Evolutionary conservation across 37 sponge, comb jelly and placozoan genomes (phyloP), one percentile per base, ranked within the genome.

Genomic region (Diacarnus erythraeanus): DNA sequence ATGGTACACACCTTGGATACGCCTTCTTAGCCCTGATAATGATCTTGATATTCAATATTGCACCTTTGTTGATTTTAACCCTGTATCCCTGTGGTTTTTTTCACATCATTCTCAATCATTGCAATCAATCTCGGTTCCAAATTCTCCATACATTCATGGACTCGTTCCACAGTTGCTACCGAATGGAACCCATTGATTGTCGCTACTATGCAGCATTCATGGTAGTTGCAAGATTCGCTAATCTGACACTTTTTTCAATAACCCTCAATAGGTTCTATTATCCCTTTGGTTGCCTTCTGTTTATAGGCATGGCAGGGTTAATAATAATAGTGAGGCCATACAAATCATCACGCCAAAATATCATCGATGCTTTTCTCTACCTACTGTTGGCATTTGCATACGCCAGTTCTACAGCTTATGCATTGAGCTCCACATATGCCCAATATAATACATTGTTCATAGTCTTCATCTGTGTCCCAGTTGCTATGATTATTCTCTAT

Each of bases 141-240:
- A 2, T 38, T 2, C 65, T 77, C 25, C 63, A 61, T 8, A 77
- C n/a, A 5, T 77, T 77, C 43, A 77, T 77, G 77, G 77, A 77
- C 27, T 27, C 64, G 3, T 77, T 63, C 40, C 77, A 64, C 5
- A 44, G 77, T 26, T 41, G 42, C 42, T 77, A 41, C 65, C 20
- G 38, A 57, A 29, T 12, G 2, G 4, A 3, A 21, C 58, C 75
- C 37, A 3, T 31, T 9, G 75, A 75, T 57, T 75, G 59, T 23
- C 75, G 75, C 37, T 57, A 58, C 60, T 75, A 57, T 57, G 59
- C 75, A 6, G 75, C 75, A 15, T 6, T 75, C 17, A 26, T 34
- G 15, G 59, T 75, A 10, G 2, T 35, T 5, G 18, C 57, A 20
- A 4, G 75, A 8, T 25, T 75, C 15, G 42, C 17, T 31, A 75